Evolutionary conservation across 2,888 invertebrate species (phyloP).

Genomic region (Brachypterus glaber): DNA sequence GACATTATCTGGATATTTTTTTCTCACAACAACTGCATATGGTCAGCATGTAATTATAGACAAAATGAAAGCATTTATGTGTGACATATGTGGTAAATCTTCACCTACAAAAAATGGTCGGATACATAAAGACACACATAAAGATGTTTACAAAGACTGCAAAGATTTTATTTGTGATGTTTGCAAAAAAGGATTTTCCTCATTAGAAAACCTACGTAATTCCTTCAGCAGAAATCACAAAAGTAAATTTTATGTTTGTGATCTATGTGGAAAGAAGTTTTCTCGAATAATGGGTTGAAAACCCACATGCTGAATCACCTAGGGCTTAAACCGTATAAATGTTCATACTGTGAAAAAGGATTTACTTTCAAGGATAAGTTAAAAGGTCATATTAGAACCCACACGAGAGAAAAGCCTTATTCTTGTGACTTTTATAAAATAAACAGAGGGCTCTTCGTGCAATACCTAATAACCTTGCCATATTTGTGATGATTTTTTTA

Average conservation of each 20-base stretch:
- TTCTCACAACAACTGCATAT: no score
- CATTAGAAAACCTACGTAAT: no score
- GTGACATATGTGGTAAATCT: conserved; percentile 8
- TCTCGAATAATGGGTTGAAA: conserved; percentile 25
- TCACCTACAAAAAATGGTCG: conserved; percentile 4
- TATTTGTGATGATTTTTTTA: no score
- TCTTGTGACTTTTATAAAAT: conserved; percentile 15
- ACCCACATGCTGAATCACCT: conserved; percentile 39
- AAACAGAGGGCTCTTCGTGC: conserved; percentile 21
- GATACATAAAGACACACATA: conserved; percentile 8
- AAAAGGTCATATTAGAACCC: neutral
- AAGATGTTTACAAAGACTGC: conserved; percentile 11
- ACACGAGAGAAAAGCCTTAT: no score
- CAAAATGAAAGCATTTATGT: no score
- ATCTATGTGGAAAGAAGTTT: conserved; percentile 22
- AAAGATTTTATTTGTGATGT: no score
- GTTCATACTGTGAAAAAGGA: conserved; percentile 35
- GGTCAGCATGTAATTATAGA: no score
- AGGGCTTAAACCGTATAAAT: conserved; percentile 29
- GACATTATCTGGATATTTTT: no score
- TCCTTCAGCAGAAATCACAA: no score
- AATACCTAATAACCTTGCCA: no score
- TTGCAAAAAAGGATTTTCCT: no score
- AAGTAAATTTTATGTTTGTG: conserved; percentile 26
- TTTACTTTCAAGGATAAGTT: neutral